Evolutionary conservation across 2,888 invertebrate species (phyloP), one percentile per base, ranked within the genome.

Genomic region (Hypomecis punctinalis): DNA sequence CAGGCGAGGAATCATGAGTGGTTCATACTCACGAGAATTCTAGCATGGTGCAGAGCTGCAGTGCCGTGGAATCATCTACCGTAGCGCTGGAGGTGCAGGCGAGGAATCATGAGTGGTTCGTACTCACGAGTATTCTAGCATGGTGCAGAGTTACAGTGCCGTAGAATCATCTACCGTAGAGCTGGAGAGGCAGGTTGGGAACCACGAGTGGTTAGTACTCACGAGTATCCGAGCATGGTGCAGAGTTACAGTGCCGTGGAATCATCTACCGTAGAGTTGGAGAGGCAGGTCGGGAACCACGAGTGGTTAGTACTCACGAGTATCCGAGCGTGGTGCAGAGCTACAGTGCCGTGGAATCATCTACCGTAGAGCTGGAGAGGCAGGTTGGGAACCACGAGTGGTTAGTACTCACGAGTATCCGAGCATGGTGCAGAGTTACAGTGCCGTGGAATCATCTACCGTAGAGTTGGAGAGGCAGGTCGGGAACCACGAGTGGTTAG

Each of bases 221-320:
- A 96, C 96, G 94, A 94, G 81, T 97, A 97, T 76, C 97, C 97
- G 0, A 97, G 93, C 84, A 97, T 94, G 52, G 95, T 94, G 85
- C 97, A 97, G 58, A 97, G 94, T 45, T 94, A 94, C 57, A 94
- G 88, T 0, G 97, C 95, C 0, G 95, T 94, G 33, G 91, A 86
- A n/a, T 94, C 92, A 80, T 97, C 96, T 91, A 96, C 95, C 57
- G 95, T 6, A 23, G 56, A 46, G 56, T 47, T 94, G 58, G 94
- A 92, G 42, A 97, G 94, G 85, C 97, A 97, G 39, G 97, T 97
- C 0, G 97, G 96, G 76, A 95, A 94, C 95, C 96, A 97, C 70
- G 94, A 94, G 81, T 96, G 95, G 79, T 95, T 94, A n/a, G n/a
- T n/a, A n/a, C n/a, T n/a, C n/a, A n/a, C n/a, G n/a, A 23, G 23